phyloP scores from a whole-genome alignment of 2,888 invertebrate genomes.

The Drosophila trichaetosa region DNA sequence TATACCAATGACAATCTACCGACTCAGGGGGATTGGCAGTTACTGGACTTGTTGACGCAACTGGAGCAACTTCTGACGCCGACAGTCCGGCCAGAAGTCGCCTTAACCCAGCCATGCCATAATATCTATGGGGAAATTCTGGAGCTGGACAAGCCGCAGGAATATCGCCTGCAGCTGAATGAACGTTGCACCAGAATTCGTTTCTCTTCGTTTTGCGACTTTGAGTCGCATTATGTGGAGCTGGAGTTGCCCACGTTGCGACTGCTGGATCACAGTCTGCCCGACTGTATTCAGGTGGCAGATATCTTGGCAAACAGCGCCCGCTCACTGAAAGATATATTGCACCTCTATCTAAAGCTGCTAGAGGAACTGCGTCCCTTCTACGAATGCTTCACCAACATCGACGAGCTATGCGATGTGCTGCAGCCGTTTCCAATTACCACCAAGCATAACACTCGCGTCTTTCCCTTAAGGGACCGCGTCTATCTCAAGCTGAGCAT shows the following conservation, averaged over 20 bases:
- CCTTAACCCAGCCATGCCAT: not conserved
- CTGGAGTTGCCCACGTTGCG: conserved; percentile 66
- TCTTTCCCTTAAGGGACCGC: conserved; percentile 82
- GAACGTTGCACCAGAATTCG: conserved; percentile 61
- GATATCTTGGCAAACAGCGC: conserved; percentile 60
- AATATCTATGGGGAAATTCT: conserved; percentile 77
- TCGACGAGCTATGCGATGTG: conserved; percentile 84
- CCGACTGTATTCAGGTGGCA: conserved; percentile 69
- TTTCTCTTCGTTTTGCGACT: conserved; percentile 74
- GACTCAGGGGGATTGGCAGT: conserved; percentile 53
- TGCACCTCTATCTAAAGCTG: conserved; percentile 66
- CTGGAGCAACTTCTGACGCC: conserved; percentile 44
- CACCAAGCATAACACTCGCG: conserved; percentile 80
- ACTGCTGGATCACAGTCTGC: conserved; percentile 79
- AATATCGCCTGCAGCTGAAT: conserved; percentile 72
- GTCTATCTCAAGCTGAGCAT: conserved; percentile 82
- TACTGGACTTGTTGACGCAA: conserved; percentile 67
- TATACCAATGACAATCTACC: conserved; percentile 38
- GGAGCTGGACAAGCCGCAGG: conserved; percentile 58
- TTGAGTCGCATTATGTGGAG: conserved; percentile 78
- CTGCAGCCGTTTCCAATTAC: conserved; percentile 80
- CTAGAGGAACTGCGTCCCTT: conserved; percentile 81
- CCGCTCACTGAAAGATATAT: conserved; percentile 20
- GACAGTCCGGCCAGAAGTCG: not conserved
- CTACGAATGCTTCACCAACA: conserved; percentile 80